Evolutionary conservation across 1,140 invertebrate species (phyloP).

Genomic region (Sesamia nonagrioides): DNA sequence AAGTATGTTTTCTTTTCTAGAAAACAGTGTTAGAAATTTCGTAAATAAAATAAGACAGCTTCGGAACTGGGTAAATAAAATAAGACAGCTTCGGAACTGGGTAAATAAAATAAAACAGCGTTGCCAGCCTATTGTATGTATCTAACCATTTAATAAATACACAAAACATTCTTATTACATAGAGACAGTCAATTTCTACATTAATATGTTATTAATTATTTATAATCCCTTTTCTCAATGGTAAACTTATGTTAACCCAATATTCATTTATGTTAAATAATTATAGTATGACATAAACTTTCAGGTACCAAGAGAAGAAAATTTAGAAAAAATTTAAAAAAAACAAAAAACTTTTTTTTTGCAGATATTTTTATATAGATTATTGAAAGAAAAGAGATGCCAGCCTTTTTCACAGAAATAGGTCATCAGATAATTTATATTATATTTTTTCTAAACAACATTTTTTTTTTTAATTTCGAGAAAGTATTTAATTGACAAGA

Average conservation of each 20-base stretch:
- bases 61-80: no score
- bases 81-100: neutral
- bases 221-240: constrained; percentile 65
- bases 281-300: constrained; percentile 23
- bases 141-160: constrained; percentile 71
- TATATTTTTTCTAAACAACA: constrained; percentile 1
- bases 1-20: no score
- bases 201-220: constrained; percentile 47
- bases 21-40: no score
- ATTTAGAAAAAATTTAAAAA: neutral
- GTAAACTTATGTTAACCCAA: constrained; percentile 75
- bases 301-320: constrained; percentile 49
- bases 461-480: constrained; percentile 21
- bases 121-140: constrained; percentile 54
- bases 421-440: neutral
- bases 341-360: neutral
- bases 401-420: constrained; percentile 43
- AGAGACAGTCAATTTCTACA: constrained; percentile 64
- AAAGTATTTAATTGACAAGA: constrained; percentile 49
- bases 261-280: constrained; percentile 25
- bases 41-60: no score
- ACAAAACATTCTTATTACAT: constrained; percentile 64
- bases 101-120: constrained; percentile 49
- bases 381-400: constrained; percentile 1
- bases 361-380: neutral